Percentiles rank a stretch among this genome's conserved stretches.
Evolutionary conservation across 2,113 vertebrate genomes (phyloP).

Genomic region (Oreochromis aureus): DNA sequence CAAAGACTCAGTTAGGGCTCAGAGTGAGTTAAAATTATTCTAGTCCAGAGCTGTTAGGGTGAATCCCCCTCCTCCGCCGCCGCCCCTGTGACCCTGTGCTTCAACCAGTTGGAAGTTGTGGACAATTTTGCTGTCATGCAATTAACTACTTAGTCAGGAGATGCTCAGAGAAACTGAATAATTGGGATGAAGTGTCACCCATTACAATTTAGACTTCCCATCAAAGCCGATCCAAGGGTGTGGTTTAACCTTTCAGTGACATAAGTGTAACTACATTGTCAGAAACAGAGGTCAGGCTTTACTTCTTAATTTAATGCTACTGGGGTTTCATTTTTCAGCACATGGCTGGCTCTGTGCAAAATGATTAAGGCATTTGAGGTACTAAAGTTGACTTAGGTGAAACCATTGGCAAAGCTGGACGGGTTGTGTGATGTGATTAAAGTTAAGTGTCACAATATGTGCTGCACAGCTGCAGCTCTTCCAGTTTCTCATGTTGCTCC

Average conservation of each 20-base stretch:
- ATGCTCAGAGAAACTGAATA: neutral
- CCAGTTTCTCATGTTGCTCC: neutral
- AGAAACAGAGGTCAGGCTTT: neutral
- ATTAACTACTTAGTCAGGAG: neutral
- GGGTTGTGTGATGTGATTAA: neutral
- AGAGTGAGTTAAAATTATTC: neutral
- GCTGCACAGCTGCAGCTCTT: neutral
- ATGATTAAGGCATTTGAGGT: neutral
- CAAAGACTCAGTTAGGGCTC: neutral
- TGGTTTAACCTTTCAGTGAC: constrained; percentile 18
- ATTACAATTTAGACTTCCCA: neutral
- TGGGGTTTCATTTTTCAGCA: neutral
- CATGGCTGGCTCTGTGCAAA: neutral
- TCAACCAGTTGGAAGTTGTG: neutral
- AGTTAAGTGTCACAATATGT: neutral
- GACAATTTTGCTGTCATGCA: neutral
- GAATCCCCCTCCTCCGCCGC: neutral
- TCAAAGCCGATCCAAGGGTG: neutral
- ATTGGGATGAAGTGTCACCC: neutral
- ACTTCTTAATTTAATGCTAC: neutral
- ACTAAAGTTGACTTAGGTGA: neutral
- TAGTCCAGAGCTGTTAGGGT: neutral
- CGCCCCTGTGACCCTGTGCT: neutral
- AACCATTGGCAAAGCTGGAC: neutral
- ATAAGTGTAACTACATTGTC: neutral